These are phyloP conservation scores for Zophobas atratus DNA, from an alignment of 1,140 invertebrate genomes.

Conservation along the genomic window DNA sequence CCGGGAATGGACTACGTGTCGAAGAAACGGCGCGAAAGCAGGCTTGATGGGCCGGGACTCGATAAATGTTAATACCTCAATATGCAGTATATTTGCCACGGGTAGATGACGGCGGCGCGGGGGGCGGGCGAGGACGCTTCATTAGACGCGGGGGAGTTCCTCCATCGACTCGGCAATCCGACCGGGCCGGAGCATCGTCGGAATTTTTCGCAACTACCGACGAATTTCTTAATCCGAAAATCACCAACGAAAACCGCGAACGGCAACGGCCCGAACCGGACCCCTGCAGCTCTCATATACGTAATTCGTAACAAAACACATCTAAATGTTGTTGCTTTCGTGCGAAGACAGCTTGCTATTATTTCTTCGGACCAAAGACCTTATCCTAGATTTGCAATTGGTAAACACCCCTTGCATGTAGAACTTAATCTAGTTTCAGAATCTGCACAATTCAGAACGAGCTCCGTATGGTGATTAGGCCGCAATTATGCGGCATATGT, in stretches of 20 bases:
- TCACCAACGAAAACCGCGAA: neutral
- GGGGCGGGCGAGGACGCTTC: slow-evolving; percentile 50
- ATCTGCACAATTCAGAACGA: slow-evolving; percentile 34
- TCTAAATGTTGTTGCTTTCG: too few species aligned
- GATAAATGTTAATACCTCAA: slow-evolving; percentile 67
- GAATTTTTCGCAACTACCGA: neutral
- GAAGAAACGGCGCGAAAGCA: slow-evolving; percentile 50
- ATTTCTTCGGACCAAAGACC: too few species aligned
- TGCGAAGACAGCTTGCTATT: too few species aligned
- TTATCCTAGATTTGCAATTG: neutral
- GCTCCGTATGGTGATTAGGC: slow-evolving; percentile 57
- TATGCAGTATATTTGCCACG: slow-evolving; percentile 66
- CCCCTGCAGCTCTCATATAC: too few species aligned
- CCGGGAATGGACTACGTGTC: slow-evolving; percentile 56
- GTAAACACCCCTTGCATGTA: slow-evolving; percentile 35
- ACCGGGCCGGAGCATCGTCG: neutral
- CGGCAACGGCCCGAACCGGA: too few species aligned
- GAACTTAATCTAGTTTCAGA: slow-evolving; percentile 13
- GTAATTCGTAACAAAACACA: too few species aligned
- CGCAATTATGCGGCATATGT: slow-evolving; percentile 61
- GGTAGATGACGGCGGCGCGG: slow-evolving; percentile 59
- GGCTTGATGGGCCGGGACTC: slow-evolving; percentile 57
- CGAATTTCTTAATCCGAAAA: too few species aligned
- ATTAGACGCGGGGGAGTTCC: slow-evolving; percentile 57
- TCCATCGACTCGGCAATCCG: slow-evolving; percentile 32